phyloP scores from a whole-genome alignment of 2,888 invertebrate species.

The Anagyrus pseudococci region DNA sequence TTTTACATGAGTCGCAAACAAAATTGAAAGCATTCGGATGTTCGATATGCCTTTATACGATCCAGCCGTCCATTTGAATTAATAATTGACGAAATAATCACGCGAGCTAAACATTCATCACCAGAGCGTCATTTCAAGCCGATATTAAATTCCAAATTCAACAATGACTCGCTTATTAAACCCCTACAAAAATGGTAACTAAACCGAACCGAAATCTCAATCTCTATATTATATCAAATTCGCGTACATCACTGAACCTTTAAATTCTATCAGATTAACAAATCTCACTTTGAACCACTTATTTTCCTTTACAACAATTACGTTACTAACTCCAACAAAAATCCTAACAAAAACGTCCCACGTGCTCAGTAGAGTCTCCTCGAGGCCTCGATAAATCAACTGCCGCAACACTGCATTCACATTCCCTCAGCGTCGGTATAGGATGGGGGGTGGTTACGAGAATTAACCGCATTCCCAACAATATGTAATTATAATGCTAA shows the following conservation, averaged over 20 bases:
- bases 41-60: neutral
- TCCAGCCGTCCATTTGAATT: neutral
- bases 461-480: conserved; percentile 30
- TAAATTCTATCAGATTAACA: no score
- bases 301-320: no score
- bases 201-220: no score
- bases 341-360: neutral
- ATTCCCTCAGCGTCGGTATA: neutral
- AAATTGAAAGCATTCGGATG: neutral
- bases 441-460: neutral
- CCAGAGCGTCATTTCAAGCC: neutral
- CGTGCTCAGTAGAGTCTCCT: neutral
- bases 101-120: neutral
- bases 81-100: neutral
- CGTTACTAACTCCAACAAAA: no score
- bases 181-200: no score
- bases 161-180: neutral
- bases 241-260: no score
- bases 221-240: no score
- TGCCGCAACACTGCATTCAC: neutral
- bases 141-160: neutral
- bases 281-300: no score
- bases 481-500: conserved; percentile 37
- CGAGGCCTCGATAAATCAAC: conserved; percentile 18
- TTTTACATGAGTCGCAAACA: neutral